Conservation (phyloP, 2,113 vertebrate genomes). For the Chlamydotis undulata region DNA sequence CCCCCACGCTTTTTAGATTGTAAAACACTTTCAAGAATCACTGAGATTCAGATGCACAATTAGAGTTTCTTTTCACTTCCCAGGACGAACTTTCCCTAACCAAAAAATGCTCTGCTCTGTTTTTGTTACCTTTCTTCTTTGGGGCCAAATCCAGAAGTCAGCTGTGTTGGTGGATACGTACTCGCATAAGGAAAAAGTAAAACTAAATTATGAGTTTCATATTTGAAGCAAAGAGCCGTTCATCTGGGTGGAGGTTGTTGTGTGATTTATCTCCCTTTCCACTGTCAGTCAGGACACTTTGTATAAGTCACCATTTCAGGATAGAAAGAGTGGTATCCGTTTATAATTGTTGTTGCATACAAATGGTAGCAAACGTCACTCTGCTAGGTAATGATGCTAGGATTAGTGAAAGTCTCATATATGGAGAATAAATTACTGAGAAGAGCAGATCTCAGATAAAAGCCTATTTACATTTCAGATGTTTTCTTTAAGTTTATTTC, state of each 20-base stretch:
- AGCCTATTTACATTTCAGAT: background rate
- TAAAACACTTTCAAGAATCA: slow-evolving; percentile 13
- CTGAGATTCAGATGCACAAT: background rate
- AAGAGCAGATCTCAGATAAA: background rate
- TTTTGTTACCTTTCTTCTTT: background rate
- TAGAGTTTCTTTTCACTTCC: background rate
- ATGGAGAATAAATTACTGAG: background rate
- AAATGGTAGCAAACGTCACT: background rate
- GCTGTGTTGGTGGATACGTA: background rate
- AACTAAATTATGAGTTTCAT: background rate
- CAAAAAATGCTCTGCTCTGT: background rate
- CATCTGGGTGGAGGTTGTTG: background rate
- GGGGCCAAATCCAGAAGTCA: background rate
- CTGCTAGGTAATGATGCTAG: background rate
- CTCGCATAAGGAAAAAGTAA: background rate
- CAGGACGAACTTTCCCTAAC: background rate
- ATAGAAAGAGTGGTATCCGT: background rate
- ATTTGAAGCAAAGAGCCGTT: background rate
- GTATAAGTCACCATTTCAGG: background rate
- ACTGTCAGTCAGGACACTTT: background rate
- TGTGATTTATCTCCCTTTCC: background rate
- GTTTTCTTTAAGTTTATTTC: background rate
- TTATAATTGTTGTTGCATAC: background rate
- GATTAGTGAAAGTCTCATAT: background rate
- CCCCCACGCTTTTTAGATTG: background rate